Evolutionary conservation across 2,113 vertebrate genomes (phyloP).

Genomic region (Microcebus lehilahytsara): DNA sequence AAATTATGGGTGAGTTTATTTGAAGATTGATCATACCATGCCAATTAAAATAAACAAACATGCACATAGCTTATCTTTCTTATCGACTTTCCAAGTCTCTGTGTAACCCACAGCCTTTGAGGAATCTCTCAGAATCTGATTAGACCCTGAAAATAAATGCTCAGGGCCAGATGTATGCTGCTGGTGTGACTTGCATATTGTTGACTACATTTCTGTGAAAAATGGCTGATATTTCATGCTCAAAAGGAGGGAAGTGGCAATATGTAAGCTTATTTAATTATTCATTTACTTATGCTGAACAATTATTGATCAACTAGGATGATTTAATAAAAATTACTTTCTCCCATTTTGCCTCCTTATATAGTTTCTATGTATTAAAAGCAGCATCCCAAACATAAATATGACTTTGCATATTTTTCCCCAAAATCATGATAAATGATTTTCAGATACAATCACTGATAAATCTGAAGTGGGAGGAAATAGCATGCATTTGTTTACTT

Average conservation of each 20-base stretch:
- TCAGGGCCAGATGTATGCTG: background rate
- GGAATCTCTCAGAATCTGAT: slow-evolving; percentile 42
- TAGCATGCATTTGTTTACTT: background rate
- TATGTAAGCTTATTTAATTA: background rate
- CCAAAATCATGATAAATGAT: background rate
- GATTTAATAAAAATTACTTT: background rate
- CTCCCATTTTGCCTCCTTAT: background rate
- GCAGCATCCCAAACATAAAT: background rate
- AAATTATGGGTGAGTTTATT: background rate
- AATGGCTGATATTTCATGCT: slow-evolving; percentile 11
- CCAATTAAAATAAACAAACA: background rate
- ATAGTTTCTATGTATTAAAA: background rate
- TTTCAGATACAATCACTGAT: background rate
- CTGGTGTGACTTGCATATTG: background rate
- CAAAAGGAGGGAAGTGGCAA: background rate
- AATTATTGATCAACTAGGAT: background rate
- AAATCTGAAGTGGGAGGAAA: background rate
- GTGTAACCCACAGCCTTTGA: background rate
- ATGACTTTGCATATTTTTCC: background rate
- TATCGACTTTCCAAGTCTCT: background rate
- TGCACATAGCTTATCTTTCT: background rate
- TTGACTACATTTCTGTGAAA: slow-evolving; percentile 46
- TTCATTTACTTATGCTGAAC: background rate
- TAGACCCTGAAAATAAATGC: slow-evolving; percentile 25
- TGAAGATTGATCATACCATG: background rate